Conservation (phyloP, 2,113 vertebrate genomes). For the Ursus arctos region DNA sequence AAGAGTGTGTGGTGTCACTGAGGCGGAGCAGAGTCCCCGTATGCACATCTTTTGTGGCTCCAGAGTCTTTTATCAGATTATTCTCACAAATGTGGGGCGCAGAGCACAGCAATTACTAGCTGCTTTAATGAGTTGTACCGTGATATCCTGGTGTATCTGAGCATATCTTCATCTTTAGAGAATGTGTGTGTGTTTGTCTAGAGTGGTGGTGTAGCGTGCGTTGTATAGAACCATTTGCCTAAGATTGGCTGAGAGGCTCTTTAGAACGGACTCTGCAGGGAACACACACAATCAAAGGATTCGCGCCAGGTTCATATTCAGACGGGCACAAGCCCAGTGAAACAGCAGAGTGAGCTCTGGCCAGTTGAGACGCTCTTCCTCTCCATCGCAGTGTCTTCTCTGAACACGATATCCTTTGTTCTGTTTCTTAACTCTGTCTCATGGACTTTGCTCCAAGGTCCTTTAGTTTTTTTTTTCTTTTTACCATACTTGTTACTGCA, state of each 20-base stretch:
- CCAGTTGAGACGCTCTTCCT: background rate
- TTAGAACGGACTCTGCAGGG: background rate
- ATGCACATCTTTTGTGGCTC: background rate
- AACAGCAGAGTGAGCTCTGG: background rate
- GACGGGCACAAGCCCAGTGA: too few relatives aligned
- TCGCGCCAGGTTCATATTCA: background rate
- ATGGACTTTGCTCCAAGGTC: background rate
- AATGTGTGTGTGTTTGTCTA: background rate
- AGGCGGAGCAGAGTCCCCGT: background rate
- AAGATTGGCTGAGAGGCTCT: background rate
- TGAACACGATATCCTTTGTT: background rate
- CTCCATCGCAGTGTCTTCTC: background rate
- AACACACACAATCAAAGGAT: background rate
- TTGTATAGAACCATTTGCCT: background rate
- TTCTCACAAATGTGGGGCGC: background rate
- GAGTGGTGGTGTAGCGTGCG: background rate
- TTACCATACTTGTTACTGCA: background rate
- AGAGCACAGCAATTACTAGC: background rate
- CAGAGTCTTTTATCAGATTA: background rate
- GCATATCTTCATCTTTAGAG: background rate
- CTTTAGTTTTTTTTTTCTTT: background rate
- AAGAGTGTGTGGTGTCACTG: background rate
- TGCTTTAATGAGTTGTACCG: background rate
- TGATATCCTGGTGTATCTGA: background rate
- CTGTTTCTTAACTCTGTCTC: background rate